Evolutionary conservation across 2,113 vertebrate species (phyloP).

Genomic region (Elachura formosa): DNA sequence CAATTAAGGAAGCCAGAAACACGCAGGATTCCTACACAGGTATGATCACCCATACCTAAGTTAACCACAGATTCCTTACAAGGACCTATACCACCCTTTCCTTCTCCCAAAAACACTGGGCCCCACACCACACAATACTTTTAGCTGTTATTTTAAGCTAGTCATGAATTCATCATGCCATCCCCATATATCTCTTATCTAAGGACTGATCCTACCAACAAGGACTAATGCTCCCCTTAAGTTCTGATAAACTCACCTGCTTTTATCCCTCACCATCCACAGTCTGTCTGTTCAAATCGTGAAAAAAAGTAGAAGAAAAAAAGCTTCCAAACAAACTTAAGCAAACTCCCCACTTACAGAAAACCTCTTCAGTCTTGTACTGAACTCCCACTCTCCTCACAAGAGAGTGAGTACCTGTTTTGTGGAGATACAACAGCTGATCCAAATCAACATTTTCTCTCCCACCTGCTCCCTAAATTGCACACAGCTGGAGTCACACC

Average conservation of each 20-base stretch:
- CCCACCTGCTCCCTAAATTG: not conserved
- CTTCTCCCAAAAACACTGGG: not conserved
- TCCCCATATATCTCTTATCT: not conserved
- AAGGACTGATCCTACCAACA: not conserved
- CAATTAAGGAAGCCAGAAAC: not conserved
- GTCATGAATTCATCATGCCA: not conserved
- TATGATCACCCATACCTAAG: rapidly evolving
- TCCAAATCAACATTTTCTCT: not conserved
- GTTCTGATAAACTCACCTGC: not conserved
- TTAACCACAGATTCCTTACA: not conserved
- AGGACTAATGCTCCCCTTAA: rapidly evolving
- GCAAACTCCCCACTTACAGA: not conserved
- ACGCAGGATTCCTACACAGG: not conserved
- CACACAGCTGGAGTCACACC: not conserved
- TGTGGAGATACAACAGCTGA: not conserved
- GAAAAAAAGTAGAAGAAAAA: not conserved
- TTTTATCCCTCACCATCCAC: not conserved
- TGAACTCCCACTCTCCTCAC: not conserved
- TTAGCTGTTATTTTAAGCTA: not conserved
- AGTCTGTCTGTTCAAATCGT: not conserved
- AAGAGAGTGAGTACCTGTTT: not conserved
- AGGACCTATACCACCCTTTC: not conserved
- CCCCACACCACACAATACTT: not conserved
- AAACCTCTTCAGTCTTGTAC: not conserved
- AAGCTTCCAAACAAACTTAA: not conserved